phyloP scores from a whole-genome alignment of 2,797 vertebrate species.

The Sebastes oblongus region DNA sequence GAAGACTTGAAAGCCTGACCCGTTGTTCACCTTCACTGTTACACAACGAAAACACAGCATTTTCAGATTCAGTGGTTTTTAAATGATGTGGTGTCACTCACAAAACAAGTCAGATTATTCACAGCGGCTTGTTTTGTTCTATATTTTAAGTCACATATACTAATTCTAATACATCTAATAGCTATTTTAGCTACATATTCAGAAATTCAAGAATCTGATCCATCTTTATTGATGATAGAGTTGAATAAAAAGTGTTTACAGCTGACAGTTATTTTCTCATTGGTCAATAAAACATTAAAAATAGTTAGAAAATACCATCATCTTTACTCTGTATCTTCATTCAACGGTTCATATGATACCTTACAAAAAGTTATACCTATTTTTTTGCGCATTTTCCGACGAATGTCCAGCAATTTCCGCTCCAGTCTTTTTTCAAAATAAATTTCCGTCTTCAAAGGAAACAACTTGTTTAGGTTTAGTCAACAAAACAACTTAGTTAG shows the following conservation, averaged over 20 bases:
- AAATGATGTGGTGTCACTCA: neutral
- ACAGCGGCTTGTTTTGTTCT: neutral
- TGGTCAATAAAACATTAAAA: neutral
- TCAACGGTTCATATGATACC: too few species aligned
- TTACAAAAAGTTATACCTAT: too few species aligned
- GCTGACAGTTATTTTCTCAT: neutral
- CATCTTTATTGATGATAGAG: neutral
- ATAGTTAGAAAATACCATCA: neutral
- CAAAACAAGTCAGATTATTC: neutral
- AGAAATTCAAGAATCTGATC: neutral
- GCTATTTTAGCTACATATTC: neutral
- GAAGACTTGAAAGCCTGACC: neutral
- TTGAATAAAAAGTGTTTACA: neutral
- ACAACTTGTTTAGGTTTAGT: too few species aligned
- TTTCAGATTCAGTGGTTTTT: neutral
- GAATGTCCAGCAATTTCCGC: too few species aligned
- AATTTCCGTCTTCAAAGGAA: too few species aligned
- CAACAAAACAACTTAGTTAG: too few species aligned
- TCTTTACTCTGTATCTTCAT: too few species aligned
- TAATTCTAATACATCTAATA: neutral
- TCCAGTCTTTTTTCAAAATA: too few species aligned
- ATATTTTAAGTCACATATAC: neutral
- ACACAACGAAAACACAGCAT: conserved; percentile 1
- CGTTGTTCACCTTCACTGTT: neutral
- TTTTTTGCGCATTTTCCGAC: too few species aligned